Evolutionary conservation across 1,140 invertebrate species (phyloP).

Genomic region (Aphelinus atriplicis): DNA sequence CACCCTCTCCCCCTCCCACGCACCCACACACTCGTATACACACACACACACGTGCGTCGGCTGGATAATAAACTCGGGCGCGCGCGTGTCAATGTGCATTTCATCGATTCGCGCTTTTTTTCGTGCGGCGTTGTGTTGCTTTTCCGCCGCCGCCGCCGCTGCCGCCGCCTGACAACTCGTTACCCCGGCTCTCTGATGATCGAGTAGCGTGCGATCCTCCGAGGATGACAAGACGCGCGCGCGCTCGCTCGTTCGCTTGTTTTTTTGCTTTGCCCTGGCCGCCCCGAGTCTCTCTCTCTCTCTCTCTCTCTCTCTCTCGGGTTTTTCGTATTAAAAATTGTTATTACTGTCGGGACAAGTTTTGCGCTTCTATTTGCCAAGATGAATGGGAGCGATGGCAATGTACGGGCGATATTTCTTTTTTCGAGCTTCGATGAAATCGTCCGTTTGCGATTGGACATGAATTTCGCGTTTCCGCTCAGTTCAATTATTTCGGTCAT

Average conservation of each 20-base stretch:
- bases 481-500: too few species aligned
- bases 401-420: not conserved
- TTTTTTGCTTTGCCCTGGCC: not conserved
- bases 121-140: not conserved
- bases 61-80: slow-evolving; percentile 13
- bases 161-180: slow-evolving; percentile 52
- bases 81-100: slow-evolving; percentile 25
- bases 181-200: slow-evolving; percentile 47
- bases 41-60: not conserved
- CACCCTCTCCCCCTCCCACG: not conserved
- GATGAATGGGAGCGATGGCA: not conserved
- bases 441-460: not conserved
- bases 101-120: slow-evolving; percentile 22
- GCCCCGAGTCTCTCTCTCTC: not conserved
- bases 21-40: too few species aligned
- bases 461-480: not conserved
- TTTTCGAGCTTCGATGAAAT: slow-evolving; percentile 1
- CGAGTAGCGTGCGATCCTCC: slow-evolving; percentile 27
- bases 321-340: slow-evolving; percentile 26
- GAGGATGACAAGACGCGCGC: slow-evolving; percentile 27
- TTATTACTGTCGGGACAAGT: slow-evolving; percentile 4
- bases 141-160: slow-evolving; percentile 2
- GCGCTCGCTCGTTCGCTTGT: not conserved
- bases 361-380: not conserved
- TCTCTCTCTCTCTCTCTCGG: not conserved